A percentile compares a stretch with the other conserved stretches of the same genome.
Evolutionary conservation across 2,797 vertebrate genomes (phyloP).

Genomic region (Danio aesculapii): DNA sequence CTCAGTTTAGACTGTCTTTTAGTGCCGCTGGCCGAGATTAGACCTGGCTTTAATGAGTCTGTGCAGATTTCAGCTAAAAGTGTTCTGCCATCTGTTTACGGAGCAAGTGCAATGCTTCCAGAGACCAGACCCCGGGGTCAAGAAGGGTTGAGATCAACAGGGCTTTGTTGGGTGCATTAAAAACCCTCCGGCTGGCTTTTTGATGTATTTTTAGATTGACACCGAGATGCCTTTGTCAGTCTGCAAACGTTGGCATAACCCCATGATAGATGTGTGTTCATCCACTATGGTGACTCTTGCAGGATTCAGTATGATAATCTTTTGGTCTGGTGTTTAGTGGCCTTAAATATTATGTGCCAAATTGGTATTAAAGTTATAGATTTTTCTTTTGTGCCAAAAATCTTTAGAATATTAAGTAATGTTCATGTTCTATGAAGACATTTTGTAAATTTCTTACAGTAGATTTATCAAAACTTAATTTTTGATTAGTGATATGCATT

Average conservation of each 20-base stretch:
- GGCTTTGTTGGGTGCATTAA: conserved; percentile 69
- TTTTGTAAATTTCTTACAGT: too few species aligned
- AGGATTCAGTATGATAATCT: background rate
- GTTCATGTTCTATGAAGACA: too few species aligned
- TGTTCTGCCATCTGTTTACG: conserved; percentile 46
- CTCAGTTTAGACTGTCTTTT: conserved; percentile 66
- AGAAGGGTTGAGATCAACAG: conserved; percentile 69
- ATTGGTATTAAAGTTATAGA: too few species aligned
- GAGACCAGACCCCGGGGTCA: conserved; percentile 64
- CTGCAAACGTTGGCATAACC: conserved; percentile 44
- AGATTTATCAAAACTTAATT: too few species aligned
- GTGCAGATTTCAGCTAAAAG: conserved; percentile 54
- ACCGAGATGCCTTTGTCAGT: conserved; percentile 61
- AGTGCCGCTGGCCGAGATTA: conserved; percentile 57
- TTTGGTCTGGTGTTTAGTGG: too few species aligned
- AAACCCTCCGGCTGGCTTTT: conserved; percentile 68
- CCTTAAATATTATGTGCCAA: too few species aligned
- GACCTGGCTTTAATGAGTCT: conserved; percentile 41
- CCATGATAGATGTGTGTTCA: conserved; percentile 66
- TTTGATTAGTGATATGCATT: too few species aligned
- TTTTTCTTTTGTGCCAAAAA: too few species aligned
- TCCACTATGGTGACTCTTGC: conserved; percentile 31
- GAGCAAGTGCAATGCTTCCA: conserved; percentile 47
- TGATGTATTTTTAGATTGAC: conserved; percentile 77
- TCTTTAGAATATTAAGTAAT: too few species aligned